Conservation (phyloP, 2,113 vertebrate species). For the Indicator indicator region DNA sequence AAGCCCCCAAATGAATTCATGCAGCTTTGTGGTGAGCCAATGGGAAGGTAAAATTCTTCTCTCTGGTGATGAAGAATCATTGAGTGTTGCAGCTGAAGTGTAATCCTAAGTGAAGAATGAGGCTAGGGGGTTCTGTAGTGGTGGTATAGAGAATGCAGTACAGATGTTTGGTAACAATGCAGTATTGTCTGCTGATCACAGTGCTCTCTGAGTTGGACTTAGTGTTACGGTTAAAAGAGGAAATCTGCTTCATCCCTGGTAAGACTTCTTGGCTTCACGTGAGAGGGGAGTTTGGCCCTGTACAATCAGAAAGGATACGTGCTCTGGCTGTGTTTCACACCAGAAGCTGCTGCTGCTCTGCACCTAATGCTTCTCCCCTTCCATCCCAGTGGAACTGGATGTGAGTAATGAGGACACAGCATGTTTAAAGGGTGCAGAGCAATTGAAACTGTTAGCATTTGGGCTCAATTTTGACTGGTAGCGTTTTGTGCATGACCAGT, state of each 20-base stretch:
- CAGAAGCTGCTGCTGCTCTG: not conserved
- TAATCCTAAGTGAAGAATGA: not conserved
- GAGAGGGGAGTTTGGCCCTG: rapidly evolving
- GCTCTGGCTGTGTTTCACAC: not conserved
- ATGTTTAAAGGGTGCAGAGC: not conserved
- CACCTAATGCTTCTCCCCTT: not conserved
- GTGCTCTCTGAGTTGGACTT: not conserved
- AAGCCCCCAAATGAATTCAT: not conserved
- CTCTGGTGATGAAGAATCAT: not conserved
- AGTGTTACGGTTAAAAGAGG: not conserved
- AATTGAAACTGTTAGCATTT: rapidly evolving
- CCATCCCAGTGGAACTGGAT: not conserved
- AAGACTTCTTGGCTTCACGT: not conserved
- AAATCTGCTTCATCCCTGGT: not conserved
- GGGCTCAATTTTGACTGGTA: not conserved
- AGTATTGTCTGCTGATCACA: rapidly evolving
- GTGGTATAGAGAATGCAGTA: not conserved
- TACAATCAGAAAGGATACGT: not conserved
- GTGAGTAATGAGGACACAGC: not conserved
- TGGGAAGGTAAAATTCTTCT: not conserved
- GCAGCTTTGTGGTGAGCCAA: not conserved
- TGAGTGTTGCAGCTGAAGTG: not conserved
- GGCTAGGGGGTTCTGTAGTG: not conserved
- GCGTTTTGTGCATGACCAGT: not conserved
- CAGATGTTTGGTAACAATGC: not conserved